Base-by-base conservation (phyloP, 2,113 vertebrate genomes). In the Maccullochella peelii region DNA sequence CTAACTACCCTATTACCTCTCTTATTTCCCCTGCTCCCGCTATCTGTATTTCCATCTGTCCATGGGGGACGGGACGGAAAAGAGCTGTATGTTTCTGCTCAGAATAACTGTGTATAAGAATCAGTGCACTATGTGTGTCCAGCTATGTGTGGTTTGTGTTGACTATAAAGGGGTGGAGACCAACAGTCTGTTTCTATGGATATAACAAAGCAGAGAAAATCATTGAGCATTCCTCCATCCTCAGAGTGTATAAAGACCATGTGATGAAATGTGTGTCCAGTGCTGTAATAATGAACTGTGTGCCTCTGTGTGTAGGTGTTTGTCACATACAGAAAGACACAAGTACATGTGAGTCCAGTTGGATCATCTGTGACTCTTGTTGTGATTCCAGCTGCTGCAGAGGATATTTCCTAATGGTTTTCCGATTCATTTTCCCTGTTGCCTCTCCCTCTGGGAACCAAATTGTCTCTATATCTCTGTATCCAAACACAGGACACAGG, bases 331-430 rank as follows among this genome's bases (percentile, higher is more conserved):
- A 38, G 69, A 40, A 23, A 58, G 44, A 67, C 49, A 30, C 8
- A 52, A 44, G 70, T 69, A 38, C 66, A 25, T 70, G 65, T 73
- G 66, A 68, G 55, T 78, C 58, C 69, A 40, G 50, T 73, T 67
- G 52, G 71, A 88, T 80, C 52, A 16, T 66, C 80, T 82, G 59
- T 33, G 55, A 55, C 44, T 57, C 63, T 38, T 78, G 82, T 70
- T 92, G 83, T 92, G 87, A 85, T 87, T 90, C 85, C 93, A 94
- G 91, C 91, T 93, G 92, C 90, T 72, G 70, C 33, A 8, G 72
- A 69, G 65, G 83, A 90, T 75, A 54, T 78, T 86, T 89, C 55
- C 59, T 87, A 82, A 88, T 76, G 70, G 70, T 83, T 91, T 89
- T 88, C 68, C 27, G 68, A 84, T 67, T 80, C 0, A 52, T 79